Percentiles rank a stretch among this genome's conserved stretches.
Evolutionary conservation across 2,113 vertebrate genomes (phyloP).

Genomic region (Sceloporus undulatus): DNA sequence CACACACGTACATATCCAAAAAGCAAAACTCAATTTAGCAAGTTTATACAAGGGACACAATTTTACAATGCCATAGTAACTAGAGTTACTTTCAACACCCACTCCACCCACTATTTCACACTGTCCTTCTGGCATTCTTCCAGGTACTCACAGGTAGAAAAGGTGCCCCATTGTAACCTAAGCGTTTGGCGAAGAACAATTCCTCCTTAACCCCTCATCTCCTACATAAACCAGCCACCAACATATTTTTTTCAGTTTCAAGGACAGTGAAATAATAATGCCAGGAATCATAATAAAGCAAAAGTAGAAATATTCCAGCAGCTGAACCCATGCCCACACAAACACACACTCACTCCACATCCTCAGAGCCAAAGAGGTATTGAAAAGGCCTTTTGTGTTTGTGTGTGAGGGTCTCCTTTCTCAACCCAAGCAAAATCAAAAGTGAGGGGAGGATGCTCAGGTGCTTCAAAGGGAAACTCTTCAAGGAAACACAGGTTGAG

Average conservation of each 20-base stretch:
- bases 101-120: not conserved
- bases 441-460: not conserved
- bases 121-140: not conserved
- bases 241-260: not conserved
- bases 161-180: accelerated
- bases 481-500: constrained; percentile 3
- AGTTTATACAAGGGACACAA: too few species aligned
- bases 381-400: not conserved
- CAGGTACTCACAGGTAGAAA: not conserved
- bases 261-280: not conserved
- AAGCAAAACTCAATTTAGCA: too few species aligned
- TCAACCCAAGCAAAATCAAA: not conserved
- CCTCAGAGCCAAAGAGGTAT: not conserved
- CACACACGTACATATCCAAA: too few species aligned
- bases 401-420: not conserved
- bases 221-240: not conserved
- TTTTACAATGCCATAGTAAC: too few species aligned
- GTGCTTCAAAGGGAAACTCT: not conserved
- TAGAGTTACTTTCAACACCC: not conserved
- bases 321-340: too few species aligned
- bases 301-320: not conserved
- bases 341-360: not conserved
- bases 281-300: not conserved
- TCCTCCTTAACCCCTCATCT: not conserved
- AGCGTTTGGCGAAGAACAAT: not conserved